Evolutionary conservation across 2,113 vertebrate species (phyloP).

Genomic region (Stictonetta naevosa): DNA sequence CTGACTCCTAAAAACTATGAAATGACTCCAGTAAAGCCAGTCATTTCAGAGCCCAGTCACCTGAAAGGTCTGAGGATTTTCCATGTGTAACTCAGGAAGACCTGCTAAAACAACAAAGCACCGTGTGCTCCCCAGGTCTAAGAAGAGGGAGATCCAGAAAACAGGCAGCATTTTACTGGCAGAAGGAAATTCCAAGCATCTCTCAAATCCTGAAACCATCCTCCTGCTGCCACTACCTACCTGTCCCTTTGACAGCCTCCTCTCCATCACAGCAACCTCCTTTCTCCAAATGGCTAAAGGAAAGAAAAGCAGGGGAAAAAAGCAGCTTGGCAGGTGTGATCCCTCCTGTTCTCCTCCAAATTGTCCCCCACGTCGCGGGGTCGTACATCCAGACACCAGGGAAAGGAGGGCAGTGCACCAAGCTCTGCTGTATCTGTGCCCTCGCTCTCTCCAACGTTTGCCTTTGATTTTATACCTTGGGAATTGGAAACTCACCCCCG

Average conservation of each 20-base stretch:
- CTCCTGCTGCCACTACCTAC: background rate
- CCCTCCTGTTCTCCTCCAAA: background rate
- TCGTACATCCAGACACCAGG: accelerated
- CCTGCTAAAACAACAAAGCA: background rate
- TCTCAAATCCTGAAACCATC: background rate
- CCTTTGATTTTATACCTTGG: background rate
- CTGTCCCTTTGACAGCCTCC: background rate
- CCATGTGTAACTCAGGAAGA: background rate
- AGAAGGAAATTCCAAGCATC: background rate
- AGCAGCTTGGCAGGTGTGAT: accelerated
- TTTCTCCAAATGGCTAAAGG: background rate
- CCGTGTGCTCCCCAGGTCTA: background rate
- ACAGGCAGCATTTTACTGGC: accelerated
- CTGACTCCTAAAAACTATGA: background rate
- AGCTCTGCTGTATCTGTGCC: accelerated
- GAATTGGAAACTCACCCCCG: background rate
- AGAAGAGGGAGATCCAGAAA: background rate
- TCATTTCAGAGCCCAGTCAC: background rate
- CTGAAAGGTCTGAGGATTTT: background rate
- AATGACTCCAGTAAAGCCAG: background rate
- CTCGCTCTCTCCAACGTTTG: background rate
- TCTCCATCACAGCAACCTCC: background rate
- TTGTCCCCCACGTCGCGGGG: accelerated
- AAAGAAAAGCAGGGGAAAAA: background rate
- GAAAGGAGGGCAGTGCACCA: background rate